Base-by-base conservation (phyloP, 2,797 vertebrate genomes). In the Fringilla coelebs region DNA sequence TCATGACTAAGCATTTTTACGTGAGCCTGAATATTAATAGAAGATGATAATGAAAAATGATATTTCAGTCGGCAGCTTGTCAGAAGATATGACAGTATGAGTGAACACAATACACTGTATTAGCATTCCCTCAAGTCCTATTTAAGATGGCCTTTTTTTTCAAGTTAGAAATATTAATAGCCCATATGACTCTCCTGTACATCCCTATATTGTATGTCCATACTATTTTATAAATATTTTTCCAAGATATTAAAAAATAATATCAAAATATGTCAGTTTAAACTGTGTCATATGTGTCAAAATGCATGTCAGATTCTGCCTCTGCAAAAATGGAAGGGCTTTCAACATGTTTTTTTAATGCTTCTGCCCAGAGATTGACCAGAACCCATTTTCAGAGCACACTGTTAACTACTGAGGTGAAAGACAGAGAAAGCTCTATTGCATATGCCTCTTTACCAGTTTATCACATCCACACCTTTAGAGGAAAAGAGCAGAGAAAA, bases 1-100 rank as follows among this genome's bases (percentile, higher is more conserved):
- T 80, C 80, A 74, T 62, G 82, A 90, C 61, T 61, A 94, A 90
- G 54, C 75, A 94, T 93, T 95, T 95, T 95, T 34, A 90, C 66
- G 70, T 90, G 58, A 94, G 32, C 65, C 72, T 77, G 73, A 76
- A 80, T 88, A 28, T 66, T 83, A 80, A 78, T 82, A 81, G 88
- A 90, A 88, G 48, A 82, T 71, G 40, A 91, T 51, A 72, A 72
- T 65, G 29, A 72, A 88, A 90, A 93, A 72, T 58, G 10, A 72
- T 88, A 25, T 86, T 81, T 96, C 48, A 71, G 7, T 79, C 90
- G 32, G 38, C 55, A 88, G 57, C 24, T 52, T 76, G 71, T 66
- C 76, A 87, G 81, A 94, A 95, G 96, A 65, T 34, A 52, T 38
- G 67, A 67, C 79, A 62, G 15, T 41, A 48, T 43, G 85, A 82